phyloP scores from a whole-genome alignment of 2,888 invertebrate genomes.

The Sturmia bella region DNA sequence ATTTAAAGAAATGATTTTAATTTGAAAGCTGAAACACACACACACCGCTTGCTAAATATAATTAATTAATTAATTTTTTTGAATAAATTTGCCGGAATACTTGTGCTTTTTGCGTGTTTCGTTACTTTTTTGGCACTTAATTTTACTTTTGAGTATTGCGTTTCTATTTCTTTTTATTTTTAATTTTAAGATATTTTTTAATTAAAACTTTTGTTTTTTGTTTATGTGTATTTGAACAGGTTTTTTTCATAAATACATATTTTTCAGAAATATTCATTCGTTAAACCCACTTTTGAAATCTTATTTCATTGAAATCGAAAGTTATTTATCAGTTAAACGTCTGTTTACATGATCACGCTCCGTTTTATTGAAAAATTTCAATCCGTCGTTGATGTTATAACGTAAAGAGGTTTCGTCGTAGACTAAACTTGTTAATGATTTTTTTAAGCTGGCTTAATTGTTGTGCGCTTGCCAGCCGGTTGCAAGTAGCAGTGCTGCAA shows the following conservation, averaged over 20 bases:
- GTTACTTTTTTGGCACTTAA: conserved; percentile 41
- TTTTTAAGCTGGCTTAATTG: conserved; percentile 48
- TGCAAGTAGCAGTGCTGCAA: conserved; percentile 39
- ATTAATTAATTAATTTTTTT: background rate
- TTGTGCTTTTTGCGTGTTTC: background rate
- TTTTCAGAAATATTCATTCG: conserved; percentile 1
- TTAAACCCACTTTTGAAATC: conserved; percentile 24
- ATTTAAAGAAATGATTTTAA: conserved; percentile 12
- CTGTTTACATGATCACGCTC: conserved; percentile 3
- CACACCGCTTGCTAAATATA: conserved; percentile 45
- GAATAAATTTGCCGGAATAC: too few relatives aligned
- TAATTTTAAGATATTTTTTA: conserved; percentile 11
- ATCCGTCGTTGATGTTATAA: conserved; percentile 57
- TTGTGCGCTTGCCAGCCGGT: conserved; percentile 30
- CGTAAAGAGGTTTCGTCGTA: conserved; percentile 67
- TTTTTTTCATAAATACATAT: conserved; percentile 12
- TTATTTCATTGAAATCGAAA: conserved; percentile 60
- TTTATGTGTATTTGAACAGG: conserved; percentile 9
- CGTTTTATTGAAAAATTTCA: conserved; percentile 22
- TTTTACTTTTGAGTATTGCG: conserved; percentile 19
- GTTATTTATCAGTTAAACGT: conserved; percentile 40
- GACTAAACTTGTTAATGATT: conserved; percentile 60
- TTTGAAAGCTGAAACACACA: conserved; percentile 16
- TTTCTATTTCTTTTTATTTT: conserved; percentile 13
- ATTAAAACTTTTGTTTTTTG: background rate